phyloP scores from a whole-genome alignment of 2,113 vertebrate species.

The Hoplias malabaricus region DNA sequence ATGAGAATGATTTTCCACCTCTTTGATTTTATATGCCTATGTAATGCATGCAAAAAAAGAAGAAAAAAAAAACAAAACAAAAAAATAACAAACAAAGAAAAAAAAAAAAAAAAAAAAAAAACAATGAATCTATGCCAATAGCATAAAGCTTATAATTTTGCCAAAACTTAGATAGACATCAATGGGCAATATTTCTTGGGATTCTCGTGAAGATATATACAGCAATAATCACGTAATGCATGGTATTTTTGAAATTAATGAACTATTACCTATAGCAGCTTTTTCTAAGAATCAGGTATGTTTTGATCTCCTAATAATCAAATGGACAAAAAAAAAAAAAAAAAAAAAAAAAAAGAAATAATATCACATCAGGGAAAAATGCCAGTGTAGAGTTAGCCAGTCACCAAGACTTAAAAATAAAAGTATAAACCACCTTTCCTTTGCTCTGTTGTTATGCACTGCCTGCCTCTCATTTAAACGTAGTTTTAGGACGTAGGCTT shows the following conservation, averaged over 20 bases:
- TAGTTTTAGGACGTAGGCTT: slow-evolving; percentile 78
- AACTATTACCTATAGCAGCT: slow-evolving; percentile 85
- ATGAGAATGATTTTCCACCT: slow-evolving; percentile 66
- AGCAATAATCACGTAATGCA: slow-evolving; percentile 90
- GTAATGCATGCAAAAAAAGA: slow-evolving; percentile 79
- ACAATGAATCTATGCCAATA: slow-evolving; percentile 83
- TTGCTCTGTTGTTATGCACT: slow-evolving; percentile 84
- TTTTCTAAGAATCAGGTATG: slow-evolving; percentile 83
- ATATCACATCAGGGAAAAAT: slow-evolving; percentile 83
- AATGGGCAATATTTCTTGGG: slow-evolving; percentile 84
- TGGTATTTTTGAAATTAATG: slow-evolving; percentile 84
- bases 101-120: slow-evolving; percentile 67
- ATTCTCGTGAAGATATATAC: slow-evolving; percentile 80
- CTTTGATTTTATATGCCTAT: slow-evolving; percentile 65
- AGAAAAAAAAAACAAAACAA: no score
- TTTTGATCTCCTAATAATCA: slow-evolving; percentile 84
- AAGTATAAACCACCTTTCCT: slow-evolving; percentile 65
- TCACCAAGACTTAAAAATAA: slow-evolving; percentile 64
- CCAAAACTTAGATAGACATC: slow-evolving; percentile 82
- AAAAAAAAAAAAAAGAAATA: slow-evolving; percentile 73
- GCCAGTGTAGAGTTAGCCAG: slow-evolving; percentile 82
- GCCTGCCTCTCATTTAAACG: slow-evolving; percentile 82
- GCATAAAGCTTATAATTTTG: slow-evolving; percentile 82
- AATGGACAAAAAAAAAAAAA: slow-evolving; percentile 72
- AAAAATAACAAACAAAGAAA: no score